phyloP scores from a whole-genome alignment of 2,797 vertebrate genomes.

The Aulostomus chinensis region DNA sequence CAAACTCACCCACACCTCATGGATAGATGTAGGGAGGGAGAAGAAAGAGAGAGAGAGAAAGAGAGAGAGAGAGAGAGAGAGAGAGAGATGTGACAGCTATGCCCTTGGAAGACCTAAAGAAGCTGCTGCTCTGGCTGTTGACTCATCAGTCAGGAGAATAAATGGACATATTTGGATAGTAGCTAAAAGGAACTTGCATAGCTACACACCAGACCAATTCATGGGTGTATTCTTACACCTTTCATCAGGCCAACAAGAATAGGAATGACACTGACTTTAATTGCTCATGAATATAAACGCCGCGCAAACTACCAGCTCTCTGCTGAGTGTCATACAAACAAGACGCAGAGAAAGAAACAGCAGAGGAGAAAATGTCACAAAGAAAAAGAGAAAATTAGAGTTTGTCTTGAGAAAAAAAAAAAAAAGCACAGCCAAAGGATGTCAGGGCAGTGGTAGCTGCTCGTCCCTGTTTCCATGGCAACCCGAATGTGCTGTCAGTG shows the following conservation, averaged over 20 bases:
- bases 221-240: constrained; percentile 4
- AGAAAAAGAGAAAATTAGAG: constrained; percentile 24
- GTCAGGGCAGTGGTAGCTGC: constrained; percentile 64
- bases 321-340: constrained; percentile 29
- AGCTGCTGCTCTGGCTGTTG: neutral
- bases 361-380: neutral
- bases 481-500: constrained; percentile 74
- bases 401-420: constrained; percentile 33
- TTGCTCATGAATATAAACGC: constrained; percentile 13
- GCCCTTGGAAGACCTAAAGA: constrained; percentile 8
- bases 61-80: constrained; percentile 5
- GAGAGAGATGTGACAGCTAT: constrained; percentile 9
- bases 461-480: constrained; percentile 81
- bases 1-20: constrained; percentile 34
- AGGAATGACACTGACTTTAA: constrained; percentile 4
- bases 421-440: constrained; percentile 41
- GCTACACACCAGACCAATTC: neutral
- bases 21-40: constrained; percentile 18
- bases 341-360: neutral
- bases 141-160: neutral
- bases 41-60: constrained; percentile 4
- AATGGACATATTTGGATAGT: neutral
- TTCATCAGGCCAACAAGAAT: constrained; percentile 14
- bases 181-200: neutral
- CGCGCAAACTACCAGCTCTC: constrained; percentile 32